Conservation (phyloP, 2,888 invertebrate genomes). For the Hydroisotoma schaefferi region DNA sequence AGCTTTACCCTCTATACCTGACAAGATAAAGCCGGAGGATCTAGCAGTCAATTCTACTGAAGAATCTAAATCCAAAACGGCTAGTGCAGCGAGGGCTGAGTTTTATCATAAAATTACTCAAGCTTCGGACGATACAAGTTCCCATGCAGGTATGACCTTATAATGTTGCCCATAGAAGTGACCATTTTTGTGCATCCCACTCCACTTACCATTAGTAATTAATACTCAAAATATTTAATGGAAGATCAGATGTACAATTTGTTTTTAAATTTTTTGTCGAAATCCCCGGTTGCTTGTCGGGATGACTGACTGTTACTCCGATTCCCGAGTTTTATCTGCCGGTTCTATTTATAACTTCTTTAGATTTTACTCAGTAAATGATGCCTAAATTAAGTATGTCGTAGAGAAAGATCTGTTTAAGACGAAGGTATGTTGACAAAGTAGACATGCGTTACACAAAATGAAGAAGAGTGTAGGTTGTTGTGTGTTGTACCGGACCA, state of each 20-base stretch:
- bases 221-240: no score
- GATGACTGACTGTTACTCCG: no score
- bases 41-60: background rate
- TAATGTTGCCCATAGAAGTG: background rate
- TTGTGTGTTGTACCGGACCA: background rate
- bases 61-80: slow-evolving; percentile 4
- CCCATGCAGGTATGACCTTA: background rate
- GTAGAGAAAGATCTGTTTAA: no score
- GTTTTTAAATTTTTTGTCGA: no score
- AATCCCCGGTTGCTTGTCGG: no score
- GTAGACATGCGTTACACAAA: background rate
- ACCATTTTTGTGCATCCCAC: background rate
- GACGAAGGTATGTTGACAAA: slow-evolving; percentile 5
- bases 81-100: slow-evolving; percentile 34
- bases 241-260: no score
- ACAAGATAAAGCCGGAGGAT: slow-evolving; percentile 3
- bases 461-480: background rate
- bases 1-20: background rate
- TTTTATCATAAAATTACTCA: slow-evolving; percentile 48
- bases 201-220: no score
- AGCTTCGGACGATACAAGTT: slow-evolving; percentile 46
- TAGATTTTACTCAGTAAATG: slow-evolving; percentile 1
- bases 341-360: background rate
- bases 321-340: no score
- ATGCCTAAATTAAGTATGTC: slow-evolving; percentile 1